These are phyloP conservation scores for Paratilapia polleni DNA, from an alignment of 2,113 vertebrate species.

Conservation along the genomic window DNA sequence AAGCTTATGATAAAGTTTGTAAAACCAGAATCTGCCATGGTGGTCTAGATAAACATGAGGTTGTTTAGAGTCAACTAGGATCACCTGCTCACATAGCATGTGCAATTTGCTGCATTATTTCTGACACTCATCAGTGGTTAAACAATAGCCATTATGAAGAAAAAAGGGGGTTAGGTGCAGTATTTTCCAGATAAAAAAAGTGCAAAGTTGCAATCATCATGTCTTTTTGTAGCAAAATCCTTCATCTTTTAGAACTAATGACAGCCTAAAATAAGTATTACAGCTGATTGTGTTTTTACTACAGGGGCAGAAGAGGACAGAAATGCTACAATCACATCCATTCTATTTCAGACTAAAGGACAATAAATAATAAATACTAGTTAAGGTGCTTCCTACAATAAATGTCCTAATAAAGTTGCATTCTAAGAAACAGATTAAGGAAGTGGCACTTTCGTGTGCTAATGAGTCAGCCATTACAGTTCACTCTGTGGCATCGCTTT, in stretches of 20 bases:
- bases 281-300: background rate
- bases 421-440: background rate
- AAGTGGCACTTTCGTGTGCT: background rate
- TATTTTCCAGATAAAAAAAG: background rate
- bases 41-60: background rate
- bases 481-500: background rate
- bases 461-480: background rate
- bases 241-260: background rate
- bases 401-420: background rate
- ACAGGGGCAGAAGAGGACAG: background rate
- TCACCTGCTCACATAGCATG: background rate
- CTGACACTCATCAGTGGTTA: background rate
- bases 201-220: background rate
- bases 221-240: background rate
- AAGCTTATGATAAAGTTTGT: background rate
- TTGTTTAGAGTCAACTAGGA: background rate
- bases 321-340: background rate
- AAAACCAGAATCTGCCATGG: background rate
- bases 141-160: background rate
- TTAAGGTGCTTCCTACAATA: background rate
- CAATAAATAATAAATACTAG: background rate
- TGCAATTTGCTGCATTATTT: constrained; percentile 7
- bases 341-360: background rate
- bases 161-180: background rate
- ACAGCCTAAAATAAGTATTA: background rate